Evolutionary conservation across 2,113 vertebrate species (phyloP).

Genomic region (Seriola dumerili): DNA sequence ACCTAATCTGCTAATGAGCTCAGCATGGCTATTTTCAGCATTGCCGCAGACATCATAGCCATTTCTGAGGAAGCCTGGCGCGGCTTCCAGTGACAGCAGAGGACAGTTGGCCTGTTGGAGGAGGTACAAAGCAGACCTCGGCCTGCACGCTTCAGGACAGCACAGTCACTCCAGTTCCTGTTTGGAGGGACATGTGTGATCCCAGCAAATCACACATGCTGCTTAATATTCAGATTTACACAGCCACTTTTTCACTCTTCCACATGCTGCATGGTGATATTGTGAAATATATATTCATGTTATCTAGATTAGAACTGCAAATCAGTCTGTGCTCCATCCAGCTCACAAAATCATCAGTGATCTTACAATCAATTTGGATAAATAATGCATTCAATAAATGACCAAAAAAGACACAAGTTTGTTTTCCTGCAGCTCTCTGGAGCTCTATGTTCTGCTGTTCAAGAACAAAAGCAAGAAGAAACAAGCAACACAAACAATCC

Average conservation of each 20-base stretch:
- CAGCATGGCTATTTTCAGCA: constrained; percentile 88
- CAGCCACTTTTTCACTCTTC: constrained; percentile 34
- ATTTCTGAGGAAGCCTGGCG: constrained; percentile 79
- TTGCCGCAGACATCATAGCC: constrained; percentile 72
- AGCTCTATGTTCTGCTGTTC: constrained; percentile 66
- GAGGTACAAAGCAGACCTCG: constrained; percentile 64
- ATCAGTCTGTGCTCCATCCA: constrained; percentile 8
- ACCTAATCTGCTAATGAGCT: constrained; percentile 95
- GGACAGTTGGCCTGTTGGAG: constrained; percentile 82
- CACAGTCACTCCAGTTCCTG: constrained; percentile 56
- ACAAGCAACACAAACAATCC: constrained; percentile 84
- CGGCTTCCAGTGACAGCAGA: constrained; percentile 87
- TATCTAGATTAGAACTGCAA: constrained; percentile 31
- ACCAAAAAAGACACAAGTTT: constrained; percentile 11
- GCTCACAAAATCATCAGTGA: constrained; percentile 14
- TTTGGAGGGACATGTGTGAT: constrained; percentile 39
- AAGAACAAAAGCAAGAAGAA: constrained; percentile 70
- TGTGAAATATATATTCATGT: constrained; percentile 7
- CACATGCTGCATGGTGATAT: constrained; percentile 20
- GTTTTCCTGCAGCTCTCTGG: constrained; percentile 49
- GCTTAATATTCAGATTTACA: constrained; percentile 51
- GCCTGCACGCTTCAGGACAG: constrained; percentile 60
- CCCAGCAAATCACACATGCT: constrained; percentile 25
- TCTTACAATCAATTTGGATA: constrained; percentile 11
- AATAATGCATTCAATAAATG: constrained; percentile 42